Evolutionary conservation across 2,113 vertebrate species (phyloP).

Genomic region (Xenopus laevis): DNA sequence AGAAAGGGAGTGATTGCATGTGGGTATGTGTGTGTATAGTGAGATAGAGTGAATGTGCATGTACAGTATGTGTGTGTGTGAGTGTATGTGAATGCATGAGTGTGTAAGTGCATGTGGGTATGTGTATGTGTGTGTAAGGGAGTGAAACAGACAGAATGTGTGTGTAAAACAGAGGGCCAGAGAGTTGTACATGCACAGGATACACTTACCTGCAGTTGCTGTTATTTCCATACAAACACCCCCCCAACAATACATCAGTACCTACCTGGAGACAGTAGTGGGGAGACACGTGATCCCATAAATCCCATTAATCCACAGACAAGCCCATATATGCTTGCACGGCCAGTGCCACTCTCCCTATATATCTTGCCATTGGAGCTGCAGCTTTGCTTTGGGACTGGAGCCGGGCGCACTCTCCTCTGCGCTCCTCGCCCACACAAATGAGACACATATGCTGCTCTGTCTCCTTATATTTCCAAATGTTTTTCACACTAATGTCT

Average conservation of each 20-base stretch:
- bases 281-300: not conserved
- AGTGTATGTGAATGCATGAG: no score
- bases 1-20: no score
- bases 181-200: no score
- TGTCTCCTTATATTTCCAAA: constrained; percentile 69
- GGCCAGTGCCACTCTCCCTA: not conserved
- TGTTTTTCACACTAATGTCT: constrained; percentile 69
- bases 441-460: constrained; percentile 70
- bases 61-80: no score
- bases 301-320: not conserved
- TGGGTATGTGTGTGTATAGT: no score
- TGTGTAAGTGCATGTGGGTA: no score
- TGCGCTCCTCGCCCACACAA: constrained; percentile 56
- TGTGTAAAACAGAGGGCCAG: no score
- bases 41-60: no score
- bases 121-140: no score
- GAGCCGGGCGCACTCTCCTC: constrained; percentile 19
- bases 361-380: not conserved
- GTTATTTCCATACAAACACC: not conserved
- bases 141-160: no score
- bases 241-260: not conserved
- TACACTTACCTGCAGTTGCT: no score
- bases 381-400: not conserved
- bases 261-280: constrained; percentile 21
- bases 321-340: not conserved